A percentile compares a stretch with the other conserved stretches of the same genome.
Evolutionary conservation across 2,797 vertebrate species (phyloP).

Genomic region (Macroramphosus scolopax): DNA sequence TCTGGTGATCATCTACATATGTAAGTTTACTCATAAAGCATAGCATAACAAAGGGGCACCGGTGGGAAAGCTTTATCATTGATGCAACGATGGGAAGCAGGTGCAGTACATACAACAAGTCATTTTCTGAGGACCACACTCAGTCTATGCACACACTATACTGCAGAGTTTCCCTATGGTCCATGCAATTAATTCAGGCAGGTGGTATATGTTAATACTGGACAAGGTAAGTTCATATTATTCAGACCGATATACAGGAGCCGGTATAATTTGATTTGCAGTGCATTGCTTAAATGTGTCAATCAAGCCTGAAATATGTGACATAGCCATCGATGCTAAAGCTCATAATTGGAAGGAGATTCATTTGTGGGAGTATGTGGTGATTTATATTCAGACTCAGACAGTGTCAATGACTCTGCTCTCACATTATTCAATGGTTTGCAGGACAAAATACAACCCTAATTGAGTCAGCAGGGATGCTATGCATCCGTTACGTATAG

Average conservation of each 20-base stretch:
- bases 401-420: slow-evolving; percentile 22
- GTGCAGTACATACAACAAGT: slow-evolving; percentile 11
- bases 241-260: slow-evolving; percentile 3
- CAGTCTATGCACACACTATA: background rate
- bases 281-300: slow-evolving; percentile 10
- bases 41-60: slow-evolving; percentile 36
- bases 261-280: slow-evolving; percentile 1
- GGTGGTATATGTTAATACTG: background rate
- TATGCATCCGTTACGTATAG: slow-evolving; percentile 13
- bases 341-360: slow-evolving; percentile 9
- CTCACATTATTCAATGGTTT: slow-evolving; percentile 42
- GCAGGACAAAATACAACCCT: slow-evolving; percentile 43
- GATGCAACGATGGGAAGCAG: slow-evolving; percentile 38
- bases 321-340: background rate
- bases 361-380: slow-evolving; percentile 8
- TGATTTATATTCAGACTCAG: slow-evolving; percentile 40
- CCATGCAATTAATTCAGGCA: background rate
- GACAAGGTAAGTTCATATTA: background rate
- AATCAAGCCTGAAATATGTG: slow-evolving; percentile 24
- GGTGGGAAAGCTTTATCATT: slow-evolving; percentile 47
- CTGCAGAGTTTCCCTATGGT: background rate
- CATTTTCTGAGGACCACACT: background rate
- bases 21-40: slow-evolving; percentile 43
- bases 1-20: slow-evolving; percentile 45
- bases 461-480: slow-evolving; percentile 60